Evolutionary conservation across 2,888 invertebrate genomes (phyloP), one percentile per base, ranked within the genome.

Genomic region (Nipponacmea schrenckii): DNA sequence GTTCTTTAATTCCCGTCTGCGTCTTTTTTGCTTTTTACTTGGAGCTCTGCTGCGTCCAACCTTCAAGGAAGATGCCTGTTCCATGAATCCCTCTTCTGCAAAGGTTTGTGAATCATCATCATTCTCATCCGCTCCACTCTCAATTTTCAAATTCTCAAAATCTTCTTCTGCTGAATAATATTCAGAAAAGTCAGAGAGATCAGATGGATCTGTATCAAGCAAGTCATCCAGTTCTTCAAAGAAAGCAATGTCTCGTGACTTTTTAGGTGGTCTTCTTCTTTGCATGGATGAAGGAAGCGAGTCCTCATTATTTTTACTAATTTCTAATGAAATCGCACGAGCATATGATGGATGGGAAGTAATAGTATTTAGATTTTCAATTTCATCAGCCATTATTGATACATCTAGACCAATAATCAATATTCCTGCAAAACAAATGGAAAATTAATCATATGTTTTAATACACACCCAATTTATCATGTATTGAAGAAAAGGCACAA

Each of bases 11-110:
- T 24, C 20, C 24, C 24, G 20, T 24, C 56, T 20, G 2, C 24
- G 56, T 56, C 56, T 56, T 56, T 56, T 56, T 56, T 56, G 20
- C 24, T 56, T 56, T 56, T 56, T 56, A 24, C 56, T 56, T 15
- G 24, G 56, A 56, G 56, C 56, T 56, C 24, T 56, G 24, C 10
- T 24, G 8, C 24, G 20, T 10, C 24, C 56, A 20, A 20, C 24
- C 24, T 56, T 24, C 10, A 10, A 39, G 39, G 39, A 5, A 39
- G 5, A 39, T 10, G 39, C 10, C 39, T 39, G 5, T 39, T 39
- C 5, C 39, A 39, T 39, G 39, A 10, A 8, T 20, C 14, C 20
- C 2, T 24, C 24, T 10, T 56, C 56, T 20, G 14, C 20, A 56
- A 56, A 56, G 12, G 12, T 14, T 8, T 8, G 24, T 10, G 20